These are phyloP conservation scores for Hemibagrus guttatus DNA, from an alignment of 2,797 vertebrate species.

Conservation along the genomic window DNA sequence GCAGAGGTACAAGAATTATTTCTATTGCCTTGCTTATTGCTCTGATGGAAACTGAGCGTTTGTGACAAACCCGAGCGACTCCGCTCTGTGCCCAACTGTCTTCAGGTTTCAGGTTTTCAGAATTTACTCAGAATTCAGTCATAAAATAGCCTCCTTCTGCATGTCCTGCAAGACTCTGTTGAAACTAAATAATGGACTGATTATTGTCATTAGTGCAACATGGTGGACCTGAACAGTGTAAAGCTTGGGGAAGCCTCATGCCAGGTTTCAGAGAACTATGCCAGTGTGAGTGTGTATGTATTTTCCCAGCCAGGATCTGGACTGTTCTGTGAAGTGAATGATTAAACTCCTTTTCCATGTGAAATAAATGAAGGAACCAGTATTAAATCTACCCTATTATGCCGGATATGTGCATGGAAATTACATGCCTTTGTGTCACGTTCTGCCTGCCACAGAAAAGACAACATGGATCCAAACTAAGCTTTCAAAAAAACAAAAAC, in stretches of 20 bases:
- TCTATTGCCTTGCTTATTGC: neutral
- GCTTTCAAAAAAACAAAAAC: constrained; percentile 35
- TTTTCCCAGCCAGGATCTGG: neutral
- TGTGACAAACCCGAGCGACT: neutral
- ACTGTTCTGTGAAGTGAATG: neutral
- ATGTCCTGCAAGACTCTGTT: constrained; percentile 14
- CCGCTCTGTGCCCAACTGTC: constrained; percentile 18
- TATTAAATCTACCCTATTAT: neutral
- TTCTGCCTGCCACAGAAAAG: neutral
- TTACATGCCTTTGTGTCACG: neutral
- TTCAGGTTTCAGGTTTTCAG: neutral
- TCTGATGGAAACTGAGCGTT: constrained; percentile 9
- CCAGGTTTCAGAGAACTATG: constrained; percentile 16
- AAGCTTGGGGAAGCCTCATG: neutral
- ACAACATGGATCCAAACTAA: constrained; percentile 21
- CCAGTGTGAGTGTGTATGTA: neutral
- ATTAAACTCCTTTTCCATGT: neutral
- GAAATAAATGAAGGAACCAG: neutral
- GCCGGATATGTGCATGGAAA: neutral
- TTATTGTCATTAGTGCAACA: constrained; percentile 43
- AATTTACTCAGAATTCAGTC: no score
- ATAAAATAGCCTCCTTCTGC: neutral
- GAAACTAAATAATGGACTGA: constrained; percentile 38
- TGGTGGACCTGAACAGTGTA: constrained; percentile 22
- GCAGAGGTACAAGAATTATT: neutral